Evolutionary conservation across 1,140 invertebrate species (phyloP), one percentile per base, ranked within the genome.

Genomic region (Spodoptera frugiperda): DNA sequence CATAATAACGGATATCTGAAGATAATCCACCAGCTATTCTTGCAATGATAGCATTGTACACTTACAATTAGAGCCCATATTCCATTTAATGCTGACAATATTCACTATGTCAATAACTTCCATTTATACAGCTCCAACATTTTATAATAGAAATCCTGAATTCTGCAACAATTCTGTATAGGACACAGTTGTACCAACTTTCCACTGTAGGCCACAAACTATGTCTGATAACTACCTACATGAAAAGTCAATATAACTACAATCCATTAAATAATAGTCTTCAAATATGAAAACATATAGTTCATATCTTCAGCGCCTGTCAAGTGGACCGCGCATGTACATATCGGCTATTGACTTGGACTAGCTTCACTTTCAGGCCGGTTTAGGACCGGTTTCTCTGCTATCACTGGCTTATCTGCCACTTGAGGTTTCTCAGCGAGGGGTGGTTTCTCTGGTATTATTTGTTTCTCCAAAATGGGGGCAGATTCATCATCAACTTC

Each of bases 231-330:
- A 46, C 49, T 19, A 44, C 44, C 49, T 19, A 44, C 44, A 61
- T 48, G 55, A 48, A 73, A 73, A 59, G 55, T 59, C 48, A 73
- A 55, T 53, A 71, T 11, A 44, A 71, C 49, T 67, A 67, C 8
- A 33, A 21, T 57, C 63, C 49, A 86, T 78, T 87, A 93, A 82
- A 92, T 86, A 84, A 89, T 84, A 78, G 89, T 88, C 87, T 91
- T 94, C 84, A 89, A 79, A 71, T 90, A 91, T 82, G 91, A 91
- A 90, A 93, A 92, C 86, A 88, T 79, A 89, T 79, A 89, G 89
- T 93, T 89, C 86, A 83, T 87, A 74, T 88, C 78, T 65, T 86
- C 77, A 53, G 83, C 75, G 67, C 82, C 80, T 21, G 81, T 76
- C 44, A 78, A 65, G 70, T 81, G 70, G 63, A 89, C 83, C 63